These are phyloP conservation scores for Stratiomys singularior DNA, from an alignment of 2,888 invertebrate species.

Conservation along the genomic window DNA sequence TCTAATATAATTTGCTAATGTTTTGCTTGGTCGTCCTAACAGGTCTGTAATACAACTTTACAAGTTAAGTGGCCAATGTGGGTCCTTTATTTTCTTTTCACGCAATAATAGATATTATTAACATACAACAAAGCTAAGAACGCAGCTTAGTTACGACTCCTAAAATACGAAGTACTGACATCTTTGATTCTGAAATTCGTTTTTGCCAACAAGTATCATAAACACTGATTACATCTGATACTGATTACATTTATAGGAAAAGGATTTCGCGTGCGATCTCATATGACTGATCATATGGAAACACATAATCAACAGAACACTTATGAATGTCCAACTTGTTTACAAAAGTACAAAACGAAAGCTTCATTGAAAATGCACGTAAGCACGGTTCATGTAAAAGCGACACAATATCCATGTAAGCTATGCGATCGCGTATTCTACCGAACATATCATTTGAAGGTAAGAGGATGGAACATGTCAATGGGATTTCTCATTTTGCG, in stretches of 20 bases:
- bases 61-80: no score
- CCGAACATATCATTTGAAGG: conserved; percentile 49
- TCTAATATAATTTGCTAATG: no score
- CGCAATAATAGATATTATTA: no score
- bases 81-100: no score
- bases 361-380: conserved; percentile 49
- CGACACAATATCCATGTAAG: conserved; percentile 32
- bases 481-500: not conserved
- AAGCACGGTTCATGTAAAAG: conserved; percentile 42
- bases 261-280: conserved; percentile 47
- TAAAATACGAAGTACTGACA: no score
- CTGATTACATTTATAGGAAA: conserved; percentile 36
- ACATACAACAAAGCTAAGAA: no score
- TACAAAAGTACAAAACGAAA: conserved; percentile 49
- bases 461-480: not conserved
- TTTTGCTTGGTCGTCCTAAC: no score
- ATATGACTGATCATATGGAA: conserved; percentile 49
- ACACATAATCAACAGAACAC: conserved; percentile 46
- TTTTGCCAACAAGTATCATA: not conserved
- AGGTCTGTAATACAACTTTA: no score
- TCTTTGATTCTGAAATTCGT: no score
- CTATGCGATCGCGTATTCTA: conserved; percentile 45
- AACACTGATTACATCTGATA: not conserved
- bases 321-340: conserved; percentile 46
- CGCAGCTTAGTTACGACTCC: no score